phyloP scores from a whole-genome alignment of 2,888 invertebrate species.

The Oeneis ivallda region DNA sequence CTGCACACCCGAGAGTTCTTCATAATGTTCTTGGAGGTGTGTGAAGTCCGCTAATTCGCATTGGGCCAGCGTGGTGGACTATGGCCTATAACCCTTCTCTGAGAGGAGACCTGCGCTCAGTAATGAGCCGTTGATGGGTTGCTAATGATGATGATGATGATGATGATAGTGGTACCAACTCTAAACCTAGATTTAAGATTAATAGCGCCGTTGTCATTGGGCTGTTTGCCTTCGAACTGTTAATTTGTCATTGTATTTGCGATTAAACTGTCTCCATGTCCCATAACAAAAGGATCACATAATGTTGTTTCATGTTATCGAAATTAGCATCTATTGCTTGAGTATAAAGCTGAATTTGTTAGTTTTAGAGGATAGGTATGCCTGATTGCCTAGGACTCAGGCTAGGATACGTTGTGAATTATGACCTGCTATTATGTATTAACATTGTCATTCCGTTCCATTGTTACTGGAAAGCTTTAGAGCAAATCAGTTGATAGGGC shows the following conservation, averaged over 20 bases:
- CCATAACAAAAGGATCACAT: constrained; percentile 19
- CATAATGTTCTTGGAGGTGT: no score
- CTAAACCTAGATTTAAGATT: constrained; percentile 33
- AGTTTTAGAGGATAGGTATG: neutral
- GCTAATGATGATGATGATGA: no score
- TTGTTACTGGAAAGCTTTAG: constrained; percentile 12
- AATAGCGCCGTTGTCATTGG: constrained; percentile 42
- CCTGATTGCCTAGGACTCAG: no score
- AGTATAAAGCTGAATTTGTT: constrained; percentile 36
- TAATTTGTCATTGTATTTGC: constrained; percentile 50
- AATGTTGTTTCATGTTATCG: constrained; percentile 10
- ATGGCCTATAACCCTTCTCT: no score
- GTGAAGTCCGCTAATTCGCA: no score
- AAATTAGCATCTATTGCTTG: constrained; percentile 24
- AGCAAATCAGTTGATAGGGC: neutral
- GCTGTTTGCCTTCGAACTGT: constrained; percentile 41
- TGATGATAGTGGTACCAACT: constrained; percentile 11
- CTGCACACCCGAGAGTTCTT: no score
- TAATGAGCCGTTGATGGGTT: no score
- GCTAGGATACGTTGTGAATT: constrained; percentile 53
- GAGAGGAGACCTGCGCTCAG: no score
- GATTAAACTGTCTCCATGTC: constrained; percentile 48
- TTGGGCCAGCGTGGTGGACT: no score
- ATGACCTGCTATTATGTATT: constrained; percentile 59
- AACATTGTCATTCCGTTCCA: constrained; percentile 44